Conservation (phyloP, 1,140 invertebrate genomes). For the Atopsyche davidsoni region DNA sequence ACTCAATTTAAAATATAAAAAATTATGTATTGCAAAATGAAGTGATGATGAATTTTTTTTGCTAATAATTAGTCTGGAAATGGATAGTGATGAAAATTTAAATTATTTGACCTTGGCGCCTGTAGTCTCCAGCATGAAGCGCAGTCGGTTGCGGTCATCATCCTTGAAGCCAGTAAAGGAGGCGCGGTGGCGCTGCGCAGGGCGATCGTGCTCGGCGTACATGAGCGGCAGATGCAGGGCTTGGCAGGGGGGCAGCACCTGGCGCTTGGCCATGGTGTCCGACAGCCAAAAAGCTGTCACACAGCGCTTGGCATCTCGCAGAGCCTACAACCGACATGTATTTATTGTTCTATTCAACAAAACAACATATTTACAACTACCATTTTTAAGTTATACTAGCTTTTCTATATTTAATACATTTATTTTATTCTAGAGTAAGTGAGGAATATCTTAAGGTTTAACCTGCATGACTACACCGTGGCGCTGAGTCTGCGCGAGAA, state of each 20-base stretch:
- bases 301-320: constrained; percentile 71
- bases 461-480: constrained; percentile 80
- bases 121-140: constrained; percentile 69
- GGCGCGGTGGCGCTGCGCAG: constrained; percentile 64
- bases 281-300: constrained; percentile 93
- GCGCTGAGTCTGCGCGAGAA: constrained; percentile 83
- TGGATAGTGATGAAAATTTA: too few species aligned
- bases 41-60: too few species aligned
- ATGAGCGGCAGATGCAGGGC: constrained; percentile 85
- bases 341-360: too few species aligned
- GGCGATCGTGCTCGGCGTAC: constrained; percentile 62
- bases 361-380: too few species aligned
- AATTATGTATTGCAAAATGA: too few species aligned
- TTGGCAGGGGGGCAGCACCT: constrained; percentile 84
- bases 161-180: constrained; percentile 80
- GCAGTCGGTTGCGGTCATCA: constrained; percentile 74
- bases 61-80: too few species aligned
- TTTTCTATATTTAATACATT: too few species aligned
- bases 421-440: too few species aligned
- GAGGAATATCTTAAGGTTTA: too few species aligned
- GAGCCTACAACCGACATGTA: constrained; percentile 53
- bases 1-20: too few species aligned
- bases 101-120: constrained; percentile 91
- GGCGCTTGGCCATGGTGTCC: constrained; percentile 77
- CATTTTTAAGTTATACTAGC: too few species aligned